Evolutionary conservation across 1,140 invertebrate species (phyloP), one percentile per base, ranked within the genome.

Genomic region (Kradibia gibbosae): DNA sequence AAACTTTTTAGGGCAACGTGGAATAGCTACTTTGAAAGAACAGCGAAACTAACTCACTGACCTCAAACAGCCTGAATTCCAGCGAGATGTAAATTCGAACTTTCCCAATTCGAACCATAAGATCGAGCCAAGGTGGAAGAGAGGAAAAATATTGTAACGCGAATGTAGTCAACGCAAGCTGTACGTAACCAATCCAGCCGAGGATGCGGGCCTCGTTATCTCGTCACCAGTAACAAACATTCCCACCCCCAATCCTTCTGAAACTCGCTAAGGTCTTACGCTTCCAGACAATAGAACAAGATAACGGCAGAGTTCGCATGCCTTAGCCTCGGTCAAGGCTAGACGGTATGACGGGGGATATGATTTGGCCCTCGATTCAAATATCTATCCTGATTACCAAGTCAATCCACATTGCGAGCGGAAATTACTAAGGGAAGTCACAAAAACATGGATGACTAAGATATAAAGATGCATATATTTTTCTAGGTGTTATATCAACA

Each of bases 351-450:
- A 13, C 74, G 74, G 15, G 57, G 55, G n/a, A 57, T 1, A 39
- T n/a, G 75, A 77, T 77, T 65, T 65, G 39, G 60, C 57, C n/a
- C 57, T 31, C 62, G 45, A 78, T 78, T 62, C n/a, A 78, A 62
- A 78, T 78, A 78, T 1, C 2, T 42, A 50, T 36, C 48, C 13
- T 25, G 3, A 53, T 7, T 31, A 39, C 39, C 1, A 42, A 50
- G 20, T 67, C 70, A 78, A 78, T 78, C 45, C 62, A 20, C 62
- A n/a, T 48, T 53, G 60, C 25, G 31, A 28, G 31, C 20, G 17
- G 45, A 48, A 70, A 78, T 78, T 70, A 78, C 70, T 53, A 62
- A n/a, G n/a, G n/a, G n/a, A n/a, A n/a, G n/a, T n/a, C n/a, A n/a
- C n/a, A n/a, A n/a, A n/a, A n/a, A n/a, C n/a, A n/a, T n/a, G n/a